These are phyloP conservation scores for Cylindroiulus punctatus DNA, from an alignment of 2,888 invertebrate genomes.

Conservation along the genomic window DNA sequence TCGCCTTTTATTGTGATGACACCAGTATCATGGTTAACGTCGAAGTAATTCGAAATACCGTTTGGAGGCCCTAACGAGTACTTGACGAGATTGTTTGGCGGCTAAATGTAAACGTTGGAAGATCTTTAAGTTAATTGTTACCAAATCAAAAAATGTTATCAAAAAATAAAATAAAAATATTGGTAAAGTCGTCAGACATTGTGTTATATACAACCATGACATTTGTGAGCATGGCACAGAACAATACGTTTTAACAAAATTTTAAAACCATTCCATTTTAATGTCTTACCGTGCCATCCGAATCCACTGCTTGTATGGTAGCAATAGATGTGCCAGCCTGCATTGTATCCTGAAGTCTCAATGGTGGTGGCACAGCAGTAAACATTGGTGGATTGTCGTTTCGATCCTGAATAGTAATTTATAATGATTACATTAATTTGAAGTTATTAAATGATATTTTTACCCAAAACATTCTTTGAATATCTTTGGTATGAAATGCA, in stretches of 20 bases:
- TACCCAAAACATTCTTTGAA: no score
- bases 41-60: conserved; percentile 85
- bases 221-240: no score
- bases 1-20: conserved; percentile 83
- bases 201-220: no score
- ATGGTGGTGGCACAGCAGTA: conserved; percentile 81
- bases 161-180: no score
- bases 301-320: conserved; percentile 81
- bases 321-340: conserved; percentile 83
- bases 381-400: conserved; percentile 91
- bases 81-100: conserved; percentile 61
- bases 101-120: conserved; percentile 55
- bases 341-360: conserved; percentile 84
- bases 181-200: no score
- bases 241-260: no score
- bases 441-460: background rate
- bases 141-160: no score
- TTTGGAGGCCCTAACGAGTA: conserved; percentile 86
- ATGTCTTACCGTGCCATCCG: conserved; percentile 84
- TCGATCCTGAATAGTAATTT: conserved; percentile 72
- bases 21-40: conserved; percentile 86
- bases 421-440: conserved; percentile 51
- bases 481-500: background rate
- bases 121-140: no score
- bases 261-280: no score